Conservation (phyloP, 2,888 invertebrate genomes). For the Ditylenchus weischeri region DNA sequence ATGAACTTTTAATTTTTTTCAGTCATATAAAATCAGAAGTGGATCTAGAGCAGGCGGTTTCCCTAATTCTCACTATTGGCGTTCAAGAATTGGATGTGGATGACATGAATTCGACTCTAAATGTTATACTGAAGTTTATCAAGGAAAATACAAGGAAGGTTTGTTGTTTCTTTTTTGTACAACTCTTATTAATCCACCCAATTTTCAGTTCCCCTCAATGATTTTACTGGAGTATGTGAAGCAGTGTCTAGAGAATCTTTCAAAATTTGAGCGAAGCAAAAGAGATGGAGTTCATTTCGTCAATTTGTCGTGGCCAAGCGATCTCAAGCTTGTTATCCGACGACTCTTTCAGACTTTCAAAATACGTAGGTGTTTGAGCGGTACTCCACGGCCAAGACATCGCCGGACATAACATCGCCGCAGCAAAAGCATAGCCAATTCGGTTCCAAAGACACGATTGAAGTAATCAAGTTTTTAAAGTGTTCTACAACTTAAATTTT, state of each 20-base stretch:
- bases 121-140: slow-evolving; percentile 8
- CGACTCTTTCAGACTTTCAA: slow-evolving; percentile 14
- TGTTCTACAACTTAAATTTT: too few species aligned
- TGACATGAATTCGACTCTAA: slow-evolving; percentile 10
- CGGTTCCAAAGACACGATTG: too few species aligned
- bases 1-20: background rate
- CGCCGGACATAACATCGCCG: too few species aligned
- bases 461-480: too few species aligned
- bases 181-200: background rate
- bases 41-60: slow-evolving; percentile 10
- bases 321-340: slow-evolving; percentile 8
- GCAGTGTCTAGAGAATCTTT: slow-evolving; percentile 8
- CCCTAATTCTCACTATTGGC: slow-evolving; percentile 5
- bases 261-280: background rate
- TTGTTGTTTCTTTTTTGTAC: background rate
- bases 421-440: too few species aligned
- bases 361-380: slow-evolving; percentile 1
- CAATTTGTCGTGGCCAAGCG: slow-evolving; percentile 5
- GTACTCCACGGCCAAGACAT: too few species aligned
- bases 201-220: slow-evolving; percentile 14
- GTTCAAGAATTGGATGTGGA: slow-evolving; percentile 4
- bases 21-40: slow-evolving; percentile 12
- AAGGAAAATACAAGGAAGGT: slow-evolving; percentile 14
- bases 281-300: background rate
- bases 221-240: background rate